Percentiles rank a stretch among this genome's conserved stretches.
These are phyloP conservation scores for Cecropterus lyciades DNA, from an alignment of 1,140 invertebrate species.

Conservation along the genomic window DNA sequence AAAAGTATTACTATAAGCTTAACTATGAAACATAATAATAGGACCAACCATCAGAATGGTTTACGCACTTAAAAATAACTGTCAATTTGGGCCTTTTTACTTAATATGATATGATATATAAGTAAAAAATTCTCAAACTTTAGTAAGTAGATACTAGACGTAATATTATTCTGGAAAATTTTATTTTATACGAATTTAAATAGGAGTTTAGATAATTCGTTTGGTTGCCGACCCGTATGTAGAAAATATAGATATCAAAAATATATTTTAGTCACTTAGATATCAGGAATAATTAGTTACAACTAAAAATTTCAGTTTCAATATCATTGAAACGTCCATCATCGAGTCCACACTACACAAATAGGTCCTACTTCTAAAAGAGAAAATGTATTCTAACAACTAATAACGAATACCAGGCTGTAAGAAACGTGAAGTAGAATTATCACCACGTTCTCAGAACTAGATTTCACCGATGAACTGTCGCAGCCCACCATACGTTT, in stretches of 20 bases:
- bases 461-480: background rate
- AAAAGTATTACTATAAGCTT: slow-evolving; percentile 13
- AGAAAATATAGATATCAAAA: slow-evolving; percentile 31
- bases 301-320: slow-evolving; percentile 53
- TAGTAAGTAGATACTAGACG: background rate
- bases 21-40: slow-evolving; percentile 11
- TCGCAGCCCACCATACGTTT: slow-evolving; percentile 11
- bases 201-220: slow-evolving; percentile 10
- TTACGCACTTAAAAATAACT: slow-evolving; percentile 21
- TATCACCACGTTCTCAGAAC: background rate
- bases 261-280: slow-evolving; percentile 25
- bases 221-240: slow-evolving; percentile 22
- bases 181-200: background rate
- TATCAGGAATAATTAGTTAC: slow-evolving; percentile 40
- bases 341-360: slow-evolving; percentile 44
- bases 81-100: slow-evolving; percentile 31
- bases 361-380: slow-evolving; percentile 57
- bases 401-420: slow-evolving; percentile 49
- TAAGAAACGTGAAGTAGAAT: slow-evolving; percentile 41
- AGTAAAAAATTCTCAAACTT: background rate
- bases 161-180: background rate
- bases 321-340: slow-evolving; percentile 41
- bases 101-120: background rate
- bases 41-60: slow-evolving; percentile 41
- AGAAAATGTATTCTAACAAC: slow-evolving; percentile 57